phyloP scores from a whole-genome alignment of 2,113 vertebrate species.

The Ammospiza nelsoni region DNA sequence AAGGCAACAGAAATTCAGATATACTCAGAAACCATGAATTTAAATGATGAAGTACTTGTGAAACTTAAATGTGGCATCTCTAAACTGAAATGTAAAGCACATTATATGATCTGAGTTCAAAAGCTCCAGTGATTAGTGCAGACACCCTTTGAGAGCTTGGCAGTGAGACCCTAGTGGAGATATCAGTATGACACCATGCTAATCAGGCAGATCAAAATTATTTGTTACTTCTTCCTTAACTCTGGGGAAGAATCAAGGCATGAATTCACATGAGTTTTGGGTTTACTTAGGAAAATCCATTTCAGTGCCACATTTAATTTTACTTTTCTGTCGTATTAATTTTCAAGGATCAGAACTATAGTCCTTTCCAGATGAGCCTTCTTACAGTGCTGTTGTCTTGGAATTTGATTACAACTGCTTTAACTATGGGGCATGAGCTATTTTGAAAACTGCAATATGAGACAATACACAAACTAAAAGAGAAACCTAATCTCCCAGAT shows the following conservation, averaged over 20 bases:
- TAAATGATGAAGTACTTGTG: background rate
- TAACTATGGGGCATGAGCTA: background rate
- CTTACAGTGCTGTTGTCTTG: background rate
- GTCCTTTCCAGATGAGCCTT: background rate
- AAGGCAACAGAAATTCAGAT: background rate
- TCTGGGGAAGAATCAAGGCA: background rate
- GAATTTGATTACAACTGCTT: background rate
- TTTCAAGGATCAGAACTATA: background rate
- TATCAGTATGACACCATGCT: background rate
- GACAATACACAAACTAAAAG: background rate
- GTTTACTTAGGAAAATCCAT: background rate
- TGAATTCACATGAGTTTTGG: background rate
- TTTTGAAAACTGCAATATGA: background rate
- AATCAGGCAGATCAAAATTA: background rate
- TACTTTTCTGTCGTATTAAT: background rate
- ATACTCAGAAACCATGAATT: background rate
- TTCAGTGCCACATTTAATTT: background rate
- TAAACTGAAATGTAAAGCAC: background rate
- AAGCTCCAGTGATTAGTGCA: background rate
- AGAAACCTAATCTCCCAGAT: background rate
- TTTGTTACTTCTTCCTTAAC: background rate
- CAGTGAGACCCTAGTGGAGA: background rate
- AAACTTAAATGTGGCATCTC: background rate
- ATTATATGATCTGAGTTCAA: background rate
- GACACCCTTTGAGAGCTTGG: background rate